Percentiles rank a stretch among this genome's conserved stretches.
These are phyloP conservation scores for Orthochromis malagaraziensis DNA, from an alignment of 2,113 vertebrate genomes.

Conservation along the genomic window DNA sequence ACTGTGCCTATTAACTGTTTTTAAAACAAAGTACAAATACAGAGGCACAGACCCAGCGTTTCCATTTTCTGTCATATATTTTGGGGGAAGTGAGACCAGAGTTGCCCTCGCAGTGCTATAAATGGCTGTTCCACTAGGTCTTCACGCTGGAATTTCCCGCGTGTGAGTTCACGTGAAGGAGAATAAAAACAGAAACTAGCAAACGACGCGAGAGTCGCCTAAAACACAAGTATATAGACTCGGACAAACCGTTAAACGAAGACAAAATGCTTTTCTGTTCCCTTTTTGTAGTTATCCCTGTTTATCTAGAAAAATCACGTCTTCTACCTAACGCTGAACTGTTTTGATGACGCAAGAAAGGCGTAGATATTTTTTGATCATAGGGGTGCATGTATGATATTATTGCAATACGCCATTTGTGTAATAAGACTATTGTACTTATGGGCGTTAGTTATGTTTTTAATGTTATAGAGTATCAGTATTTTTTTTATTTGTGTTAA, in stretches of 20 bases:
- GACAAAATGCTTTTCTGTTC: not conserved
- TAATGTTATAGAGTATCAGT: not conserved
- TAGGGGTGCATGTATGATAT: not conserved
- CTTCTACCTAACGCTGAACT: not conserved
- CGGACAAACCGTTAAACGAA: not conserved
- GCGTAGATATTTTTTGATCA: not conserved
- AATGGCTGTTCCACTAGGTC: not conserved
- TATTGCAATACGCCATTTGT: not conserved
- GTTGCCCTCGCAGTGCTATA: not conserved
- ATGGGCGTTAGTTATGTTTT: not conserved
- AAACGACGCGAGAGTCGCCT: not conserved
- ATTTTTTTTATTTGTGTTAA: not conserved
- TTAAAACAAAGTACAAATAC: not conserved
- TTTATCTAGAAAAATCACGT: not conserved
- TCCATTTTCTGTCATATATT: not conserved
- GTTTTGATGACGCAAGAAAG: slow-evolving; percentile 23
- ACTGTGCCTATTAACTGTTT: not conserved
- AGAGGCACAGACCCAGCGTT: not conserved
- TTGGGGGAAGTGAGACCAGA: not conserved
- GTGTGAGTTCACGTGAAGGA: not conserved
- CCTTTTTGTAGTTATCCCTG: accelerated
- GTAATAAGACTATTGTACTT: not conserved
- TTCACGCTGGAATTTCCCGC: slow-evolving; percentile 28
- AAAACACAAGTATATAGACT: not conserved
- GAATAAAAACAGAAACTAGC: not conserved